phyloP scores from a whole-genome alignment of 2,797 vertebrate genomes.

The Gobio occitaniae region DNA sequence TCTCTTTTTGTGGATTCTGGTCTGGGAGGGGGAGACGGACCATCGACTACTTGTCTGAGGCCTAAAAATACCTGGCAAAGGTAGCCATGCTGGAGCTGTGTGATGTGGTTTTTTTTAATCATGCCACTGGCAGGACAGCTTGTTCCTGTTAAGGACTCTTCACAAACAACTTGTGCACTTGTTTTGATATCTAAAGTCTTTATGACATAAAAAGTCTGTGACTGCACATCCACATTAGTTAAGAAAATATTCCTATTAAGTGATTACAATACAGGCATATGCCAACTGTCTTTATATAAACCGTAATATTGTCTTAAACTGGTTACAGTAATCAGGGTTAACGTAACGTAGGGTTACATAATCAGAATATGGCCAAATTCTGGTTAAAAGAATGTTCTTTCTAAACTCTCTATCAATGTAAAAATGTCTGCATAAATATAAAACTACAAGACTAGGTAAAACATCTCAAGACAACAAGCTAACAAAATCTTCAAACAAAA shows the following conservation, averaged over 20 bases:
- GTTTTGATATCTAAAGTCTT: background rate
- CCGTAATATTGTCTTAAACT: background rate
- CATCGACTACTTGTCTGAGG: constrained; percentile 56
- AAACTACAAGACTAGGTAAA: background rate
- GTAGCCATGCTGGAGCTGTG: constrained; percentile 49
- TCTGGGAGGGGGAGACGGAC: constrained; percentile 39
- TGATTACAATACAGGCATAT: background rate
- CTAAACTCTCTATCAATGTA: background rate
- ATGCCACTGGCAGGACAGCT: constrained; percentile 48
- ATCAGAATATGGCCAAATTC: background rate
- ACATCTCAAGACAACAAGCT: background rate
- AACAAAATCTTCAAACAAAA: background rate
- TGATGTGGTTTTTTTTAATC: constrained; percentile 44
- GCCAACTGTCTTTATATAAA: background rate
- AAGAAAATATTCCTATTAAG: background rate
- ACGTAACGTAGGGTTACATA: background rate
- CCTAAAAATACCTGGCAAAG: constrained; percentile 69
- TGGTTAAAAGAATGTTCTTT: background rate
- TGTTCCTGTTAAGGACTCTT: constrained; percentile 53
- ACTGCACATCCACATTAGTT: background rate
- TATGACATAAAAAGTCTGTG: background rate
- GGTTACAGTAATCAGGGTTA: background rate
- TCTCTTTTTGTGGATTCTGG: constrained; percentile 41
- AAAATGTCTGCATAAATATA: background rate
- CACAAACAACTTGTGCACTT: constrained; percentile 32